Evolutionary conservation across 2,113 vertebrate species (phyloP).

Genomic region (Oxygymnocypris stewartii): DNA sequence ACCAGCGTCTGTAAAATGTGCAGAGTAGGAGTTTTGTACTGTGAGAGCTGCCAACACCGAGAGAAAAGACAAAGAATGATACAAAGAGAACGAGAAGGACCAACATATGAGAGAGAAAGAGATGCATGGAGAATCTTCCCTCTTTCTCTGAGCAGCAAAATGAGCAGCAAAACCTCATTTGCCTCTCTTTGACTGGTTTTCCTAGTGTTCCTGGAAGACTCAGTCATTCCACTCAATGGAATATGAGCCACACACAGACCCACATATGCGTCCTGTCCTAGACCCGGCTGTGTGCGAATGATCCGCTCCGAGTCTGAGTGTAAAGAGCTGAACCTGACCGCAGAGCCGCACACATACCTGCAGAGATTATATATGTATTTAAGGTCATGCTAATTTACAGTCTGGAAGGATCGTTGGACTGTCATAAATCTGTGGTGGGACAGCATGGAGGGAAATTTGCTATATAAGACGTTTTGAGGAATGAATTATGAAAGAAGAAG

Average conservation of each 20-base stretch:
- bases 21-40: conserved; percentile 76
- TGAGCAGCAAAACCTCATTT: conserved; percentile 71
- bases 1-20: conserved; percentile 80
- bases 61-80: conserved; percentile 51
- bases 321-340: conserved; percentile 16
- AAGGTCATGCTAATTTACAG: conserved; percentile 33
- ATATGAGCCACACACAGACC: conserved; percentile 64
- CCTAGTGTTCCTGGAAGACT: conserved; percentile 71
- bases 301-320: conserved; percentile 1
- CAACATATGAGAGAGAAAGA: conserved; percentile 40
- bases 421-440: conserved; percentile 39
- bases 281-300: conserved; percentile 4
- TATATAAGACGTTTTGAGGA: no score
- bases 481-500: conserved; percentile 10
- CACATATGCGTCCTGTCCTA: conserved; percentile 34
- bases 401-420: conserved; percentile 24
- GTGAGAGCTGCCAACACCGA: conserved; percentile 70
- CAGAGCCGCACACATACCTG: conserved; percentile 30
- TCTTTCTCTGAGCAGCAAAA: conserved; percentile 59
- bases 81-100: neutral
- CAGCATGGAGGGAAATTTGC: no score
- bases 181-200: conserved; percentile 54
- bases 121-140: conserved; percentile 37
- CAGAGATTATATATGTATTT: conserved; percentile 25
- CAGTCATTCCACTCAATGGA: conserved; percentile 71